Conservation (phyloP, 2,113 vertebrate species). For the Oncorhynchus gorbuscha region DNA sequence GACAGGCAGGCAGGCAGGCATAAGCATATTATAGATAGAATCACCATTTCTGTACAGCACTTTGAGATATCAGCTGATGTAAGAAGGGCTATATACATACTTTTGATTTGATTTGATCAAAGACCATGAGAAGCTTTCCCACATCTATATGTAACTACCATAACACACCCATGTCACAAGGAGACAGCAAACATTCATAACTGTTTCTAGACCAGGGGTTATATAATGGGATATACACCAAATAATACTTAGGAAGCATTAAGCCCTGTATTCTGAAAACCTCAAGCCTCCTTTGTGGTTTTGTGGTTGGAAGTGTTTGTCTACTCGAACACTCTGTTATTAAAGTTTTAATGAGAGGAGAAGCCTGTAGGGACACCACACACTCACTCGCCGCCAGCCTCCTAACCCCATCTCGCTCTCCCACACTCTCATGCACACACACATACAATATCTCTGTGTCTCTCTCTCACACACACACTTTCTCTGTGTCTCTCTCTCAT, state of each 20-base stretch:
- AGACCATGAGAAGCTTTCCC: too few species aligned
- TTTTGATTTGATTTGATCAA: neutral
- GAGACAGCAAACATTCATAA: neutral
- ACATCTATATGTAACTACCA: too few species aligned
- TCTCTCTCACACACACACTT: neutral
- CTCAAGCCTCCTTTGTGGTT: neutral
- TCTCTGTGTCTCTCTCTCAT: neutral
- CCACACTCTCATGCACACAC: neutral
- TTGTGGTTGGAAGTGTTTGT: constrained; percentile 29
- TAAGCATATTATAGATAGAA: neutral
- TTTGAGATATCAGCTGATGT: too few species aligned
- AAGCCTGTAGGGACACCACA: constrained; percentile 50
- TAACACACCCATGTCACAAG: neutral
- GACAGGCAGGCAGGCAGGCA: neutral
- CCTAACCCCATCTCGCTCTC: neutral
- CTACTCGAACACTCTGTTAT: constrained; percentile 46
- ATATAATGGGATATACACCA: neutral
- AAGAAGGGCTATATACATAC: too few species aligned
- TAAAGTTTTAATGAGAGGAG: constrained; percentile 68
- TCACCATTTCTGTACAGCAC: too few species aligned
- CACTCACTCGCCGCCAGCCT: constrained; percentile 36
- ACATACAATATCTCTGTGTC: too few species aligned
- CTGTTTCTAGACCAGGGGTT: neutral
- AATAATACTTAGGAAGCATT: neutral
- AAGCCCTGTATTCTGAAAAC: neutral